Evolutionary conservation across 2,888 invertebrate species (phyloP).

Genomic region (Xanthorhoe designata): DNA sequence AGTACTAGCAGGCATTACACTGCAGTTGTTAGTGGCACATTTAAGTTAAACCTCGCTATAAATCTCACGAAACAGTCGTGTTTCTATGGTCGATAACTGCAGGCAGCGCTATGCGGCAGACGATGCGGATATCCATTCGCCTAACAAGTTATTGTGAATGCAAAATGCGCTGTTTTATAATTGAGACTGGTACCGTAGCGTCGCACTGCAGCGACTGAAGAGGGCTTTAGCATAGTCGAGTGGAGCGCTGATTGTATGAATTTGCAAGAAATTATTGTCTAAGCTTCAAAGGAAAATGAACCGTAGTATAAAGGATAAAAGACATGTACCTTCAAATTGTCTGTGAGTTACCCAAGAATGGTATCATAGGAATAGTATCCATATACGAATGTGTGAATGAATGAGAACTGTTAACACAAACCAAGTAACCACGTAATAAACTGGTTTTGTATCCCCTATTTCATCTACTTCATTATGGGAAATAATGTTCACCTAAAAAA

Average conservation of each 20-base stretch:
- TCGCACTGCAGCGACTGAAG: constrained; percentile 27
- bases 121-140: constrained; percentile 42
- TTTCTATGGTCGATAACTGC: constrained; percentile 38
- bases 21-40: constrained; percentile 17
- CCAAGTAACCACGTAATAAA: neutral
- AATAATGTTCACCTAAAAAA: too few species aligned
- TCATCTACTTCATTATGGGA: neutral
- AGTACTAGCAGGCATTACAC: neutral
- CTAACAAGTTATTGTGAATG: constrained; percentile 35
- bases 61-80: constrained; percentile 30
- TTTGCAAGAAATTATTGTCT: constrained; percentile 24
- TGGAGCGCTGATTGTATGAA: constrained; percentile 24
- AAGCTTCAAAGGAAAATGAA: constrained; percentile 5
- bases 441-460: neutral
- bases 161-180: constrained; percentile 34
- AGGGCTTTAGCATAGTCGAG: constrained; percentile 30
- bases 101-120: constrained; percentile 42
- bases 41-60: constrained; percentile 25
- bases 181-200: constrained; percentile 26
- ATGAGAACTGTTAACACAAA: neutral
- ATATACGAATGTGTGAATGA: neutral
- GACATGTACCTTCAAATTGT: neutral
- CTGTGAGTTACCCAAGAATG: neutral
- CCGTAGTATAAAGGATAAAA: neutral
- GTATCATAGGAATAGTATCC: neutral